These are phyloP conservation scores for Hyles euphorbiae DNA, from an alignment of 1,140 invertebrate species.

Conservation along the genomic window DNA sequence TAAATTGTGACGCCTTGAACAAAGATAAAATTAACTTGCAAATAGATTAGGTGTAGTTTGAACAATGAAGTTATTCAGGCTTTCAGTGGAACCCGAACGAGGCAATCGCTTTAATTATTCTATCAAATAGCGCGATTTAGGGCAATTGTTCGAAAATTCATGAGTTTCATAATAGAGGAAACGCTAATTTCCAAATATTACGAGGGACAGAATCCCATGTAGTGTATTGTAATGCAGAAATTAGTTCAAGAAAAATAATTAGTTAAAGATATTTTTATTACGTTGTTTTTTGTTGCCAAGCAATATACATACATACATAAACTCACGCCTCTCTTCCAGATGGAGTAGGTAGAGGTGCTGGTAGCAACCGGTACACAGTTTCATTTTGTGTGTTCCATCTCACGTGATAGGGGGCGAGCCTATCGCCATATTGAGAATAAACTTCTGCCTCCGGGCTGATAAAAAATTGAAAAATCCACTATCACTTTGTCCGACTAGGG, in stretches of 20 bases:
- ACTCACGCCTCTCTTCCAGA: no score
- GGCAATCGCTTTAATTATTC: conserved; percentile 7
- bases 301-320: not conserved
- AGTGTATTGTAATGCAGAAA: no score
- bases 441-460: no score
- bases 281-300: not conserved
- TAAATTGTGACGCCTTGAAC: no score
- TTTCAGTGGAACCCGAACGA: not conserved
- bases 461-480: no score
- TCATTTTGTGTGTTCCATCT: no score
- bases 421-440: no score
- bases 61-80: conserved; percentile 1
- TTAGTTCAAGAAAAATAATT: not conserved
- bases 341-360: no score
- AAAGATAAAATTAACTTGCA: not conserved
- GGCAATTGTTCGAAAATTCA: not conserved
- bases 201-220: no score
- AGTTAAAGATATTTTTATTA: not conserved
- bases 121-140: conserved; percentile 7
- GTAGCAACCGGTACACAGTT: no score
- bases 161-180: not conserved
- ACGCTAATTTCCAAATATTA: not conserved
- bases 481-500: not conserved
- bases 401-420: no score
- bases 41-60: not conserved